Percentiles rank a stretch among this genome's conserved stretches.
phyloP scores from a whole-genome alignment of 2,113 vertebrate species.

The Columba janthina region DNA sequence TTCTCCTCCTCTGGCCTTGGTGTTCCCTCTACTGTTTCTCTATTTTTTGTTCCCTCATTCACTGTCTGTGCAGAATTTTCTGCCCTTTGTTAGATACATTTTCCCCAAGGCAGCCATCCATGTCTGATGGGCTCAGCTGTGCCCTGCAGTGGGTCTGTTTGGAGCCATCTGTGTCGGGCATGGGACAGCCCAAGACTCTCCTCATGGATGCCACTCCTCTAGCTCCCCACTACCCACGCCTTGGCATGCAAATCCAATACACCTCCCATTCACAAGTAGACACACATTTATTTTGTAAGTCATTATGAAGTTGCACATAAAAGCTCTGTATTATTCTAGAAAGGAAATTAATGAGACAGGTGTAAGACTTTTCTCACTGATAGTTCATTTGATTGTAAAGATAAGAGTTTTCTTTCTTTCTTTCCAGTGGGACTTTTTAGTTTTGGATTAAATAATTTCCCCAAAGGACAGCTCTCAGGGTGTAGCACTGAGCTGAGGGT shows the following conservation, averaged over 20 bases:
- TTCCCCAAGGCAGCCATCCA: rapidly evolving
- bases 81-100: background rate
- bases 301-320: background rate
- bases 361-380: background rate
- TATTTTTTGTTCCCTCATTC: background rate
- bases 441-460: slow-evolving; percentile 2
- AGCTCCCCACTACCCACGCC: rapidly evolving
- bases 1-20: background rate
- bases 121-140: background rate
- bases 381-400: background rate
- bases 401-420: background rate
- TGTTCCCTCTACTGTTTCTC: background rate
- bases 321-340: background rate
- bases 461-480: background rate
- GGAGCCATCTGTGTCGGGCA: background rate
- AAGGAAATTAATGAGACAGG: background rate
- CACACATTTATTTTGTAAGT: background rate
- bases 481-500: background rate
- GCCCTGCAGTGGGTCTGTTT: rapidly evolving
- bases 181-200: rapidly evolving
- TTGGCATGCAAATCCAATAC: background rate
- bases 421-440: background rate
- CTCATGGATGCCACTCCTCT: background rate
- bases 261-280: background rate
- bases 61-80: background rate